A percentile compares a stretch with the other conserved stretches of the same genome.
These are phyloP conservation scores for Tokudaia tokunoshimensis DNA, from an alignment of 2,797 vertebrate genomes.

Conservation along the genomic window DNA sequence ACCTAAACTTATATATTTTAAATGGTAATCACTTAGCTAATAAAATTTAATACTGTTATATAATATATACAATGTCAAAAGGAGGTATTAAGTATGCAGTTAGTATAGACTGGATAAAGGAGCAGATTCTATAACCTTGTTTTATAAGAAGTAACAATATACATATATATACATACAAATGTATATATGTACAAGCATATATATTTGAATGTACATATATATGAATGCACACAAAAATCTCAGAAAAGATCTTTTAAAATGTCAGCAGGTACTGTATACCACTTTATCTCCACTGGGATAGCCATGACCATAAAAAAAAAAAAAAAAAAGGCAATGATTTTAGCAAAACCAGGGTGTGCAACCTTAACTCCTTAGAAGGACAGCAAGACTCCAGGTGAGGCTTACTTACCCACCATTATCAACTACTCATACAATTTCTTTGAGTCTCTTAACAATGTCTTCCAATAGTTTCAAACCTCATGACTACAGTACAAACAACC, in stretches of 20 bases:
- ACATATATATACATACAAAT: neutral
- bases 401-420: constrained; percentile 45
- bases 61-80: constrained; percentile 44
- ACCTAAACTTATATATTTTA: constrained; percentile 20
- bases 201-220: neutral
- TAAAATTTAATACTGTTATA: constrained; percentile 23
- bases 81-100: constrained; percentile 7
- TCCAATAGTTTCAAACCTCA: constrained; percentile 59
- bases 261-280: neutral
- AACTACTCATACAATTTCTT: constrained; percentile 55
- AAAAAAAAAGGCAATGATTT: constrained; percentile 20
- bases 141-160: constrained; percentile 33
- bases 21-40: constrained; percentile 24
- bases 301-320: constrained; percentile 13
- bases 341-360: neutral
- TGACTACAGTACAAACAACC: constrained; percentile 33
- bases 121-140: constrained; percentile 30
- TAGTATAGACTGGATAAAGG: constrained; percentile 37
- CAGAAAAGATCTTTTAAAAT: constrained; percentile 40
- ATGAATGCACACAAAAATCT: neutral
- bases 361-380: constrained; percentile 42
- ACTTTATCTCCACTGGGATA: neutral
- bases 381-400: neutral
- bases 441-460: constrained; percentile 64
- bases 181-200: neutral